These are phyloP conservation scores for Strix aluco DNA, from an alignment of 2,113 vertebrate species.

Conservation along the genomic window DNA sequence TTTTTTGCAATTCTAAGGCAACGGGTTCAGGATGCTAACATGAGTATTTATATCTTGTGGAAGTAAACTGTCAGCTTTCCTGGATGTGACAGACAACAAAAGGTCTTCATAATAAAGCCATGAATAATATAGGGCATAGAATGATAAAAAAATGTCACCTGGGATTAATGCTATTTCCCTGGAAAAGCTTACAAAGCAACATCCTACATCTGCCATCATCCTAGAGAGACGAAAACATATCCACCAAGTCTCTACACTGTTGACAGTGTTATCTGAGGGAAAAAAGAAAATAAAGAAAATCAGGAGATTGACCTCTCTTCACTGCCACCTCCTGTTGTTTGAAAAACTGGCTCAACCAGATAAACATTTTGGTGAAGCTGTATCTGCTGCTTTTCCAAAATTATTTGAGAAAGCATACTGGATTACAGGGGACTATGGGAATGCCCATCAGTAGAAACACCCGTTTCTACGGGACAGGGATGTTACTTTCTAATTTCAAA, in stretches of 20 bases:
- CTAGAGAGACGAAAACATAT: not conserved
- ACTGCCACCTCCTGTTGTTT: not conserved
- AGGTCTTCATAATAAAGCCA: not conserved
- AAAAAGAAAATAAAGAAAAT: not conserved
- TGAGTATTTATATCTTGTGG: not conserved
- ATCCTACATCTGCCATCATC: not conserved
- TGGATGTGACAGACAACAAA: not conserved
- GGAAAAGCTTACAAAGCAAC: not conserved
- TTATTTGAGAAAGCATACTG: not conserved
- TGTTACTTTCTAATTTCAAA: not conserved
- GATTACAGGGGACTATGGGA: not conserved
- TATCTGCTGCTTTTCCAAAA: not conserved
- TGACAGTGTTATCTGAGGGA: not conserved
- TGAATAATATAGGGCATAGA: not conserved
- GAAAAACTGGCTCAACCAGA: not conserved
- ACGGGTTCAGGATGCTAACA: not conserved
- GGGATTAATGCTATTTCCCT: not conserved
- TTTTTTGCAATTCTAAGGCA: not conserved
- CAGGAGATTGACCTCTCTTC: not conserved
- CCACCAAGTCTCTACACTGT: not conserved
- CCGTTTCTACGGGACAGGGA: fast-evolving
- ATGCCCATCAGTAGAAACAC: not conserved
- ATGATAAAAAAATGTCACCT: not conserved
- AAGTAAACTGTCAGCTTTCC: not conserved
- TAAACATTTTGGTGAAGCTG: not conserved